Conservation (phyloP, 2,797 vertebrate genomes). For the Gallinago solitaria region DNA sequence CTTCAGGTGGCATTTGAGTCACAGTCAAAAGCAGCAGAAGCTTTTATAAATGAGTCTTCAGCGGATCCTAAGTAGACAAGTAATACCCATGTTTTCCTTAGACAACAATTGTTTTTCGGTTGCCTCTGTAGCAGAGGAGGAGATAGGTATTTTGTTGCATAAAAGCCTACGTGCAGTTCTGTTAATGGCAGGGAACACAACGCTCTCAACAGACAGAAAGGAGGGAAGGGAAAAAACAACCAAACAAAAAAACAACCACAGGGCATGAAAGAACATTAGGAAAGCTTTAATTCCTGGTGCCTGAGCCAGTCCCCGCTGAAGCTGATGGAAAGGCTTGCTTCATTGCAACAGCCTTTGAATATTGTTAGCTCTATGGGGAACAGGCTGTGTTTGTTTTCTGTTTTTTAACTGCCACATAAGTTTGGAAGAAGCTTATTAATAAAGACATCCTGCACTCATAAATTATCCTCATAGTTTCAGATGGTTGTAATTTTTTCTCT, state of each 20-base stretch:
- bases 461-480: not conserved
- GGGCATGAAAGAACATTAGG: not conserved
- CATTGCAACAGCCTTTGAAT: not conserved
- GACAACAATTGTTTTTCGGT: not conserved
- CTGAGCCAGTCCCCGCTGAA: not conserved
- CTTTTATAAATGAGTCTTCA: not conserved
- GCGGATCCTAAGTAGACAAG: not conserved
- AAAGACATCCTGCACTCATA: not conserved
- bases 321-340: not conserved
- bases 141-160: not conserved
- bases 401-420: not conserved
- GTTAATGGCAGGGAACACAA: not conserved
- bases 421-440: conserved; percentile 2
- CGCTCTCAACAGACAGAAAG: not conserved
- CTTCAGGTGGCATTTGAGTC: not conserved
- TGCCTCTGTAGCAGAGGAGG: not conserved
- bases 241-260: not conserved
- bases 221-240: not conserved
- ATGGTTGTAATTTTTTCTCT: not conserved
- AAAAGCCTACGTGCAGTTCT: not conserved
- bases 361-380: not conserved
- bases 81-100: not conserved
- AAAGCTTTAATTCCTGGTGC: not conserved
- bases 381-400: not conserved
- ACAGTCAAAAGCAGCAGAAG: not conserved